These are phyloP conservation scores for Scartelaos histophorus DNA, from an alignment of 2,113 vertebrate genomes.

Conservation along the genomic window DNA sequence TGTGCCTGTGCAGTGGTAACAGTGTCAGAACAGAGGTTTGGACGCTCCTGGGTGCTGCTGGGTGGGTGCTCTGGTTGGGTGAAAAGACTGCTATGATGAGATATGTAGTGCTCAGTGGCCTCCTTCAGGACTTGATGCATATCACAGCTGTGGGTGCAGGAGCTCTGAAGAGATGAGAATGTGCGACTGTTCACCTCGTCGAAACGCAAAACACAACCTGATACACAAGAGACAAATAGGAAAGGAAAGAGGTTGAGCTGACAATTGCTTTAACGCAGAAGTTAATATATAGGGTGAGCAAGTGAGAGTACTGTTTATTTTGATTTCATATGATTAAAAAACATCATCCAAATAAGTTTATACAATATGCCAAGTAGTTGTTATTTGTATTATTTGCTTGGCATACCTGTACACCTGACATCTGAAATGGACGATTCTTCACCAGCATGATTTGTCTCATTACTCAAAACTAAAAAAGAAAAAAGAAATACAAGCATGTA, in stretches of 20 bases:
- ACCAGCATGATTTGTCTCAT: slow-evolving; percentile 27
- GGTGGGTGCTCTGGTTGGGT: slow-evolving; percentile 6
- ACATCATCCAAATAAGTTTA: too few relatives aligned
- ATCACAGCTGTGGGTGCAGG: slow-evolving; percentile 61
- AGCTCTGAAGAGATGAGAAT: slow-evolving; percentile 50
- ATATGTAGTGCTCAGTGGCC: slow-evolving; percentile 54
- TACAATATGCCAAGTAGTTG: too few relatives aligned
- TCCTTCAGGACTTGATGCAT: slow-evolving; percentile 61
- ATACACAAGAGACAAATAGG: neutral
- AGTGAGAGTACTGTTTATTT: neutral
- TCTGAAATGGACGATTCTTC: slow-evolving; percentile 11
- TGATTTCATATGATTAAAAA: too few relatives aligned
- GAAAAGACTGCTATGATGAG: slow-evolving; percentile 3
- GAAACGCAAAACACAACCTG: slow-evolving; percentile 68
- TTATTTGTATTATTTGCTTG: neutral
- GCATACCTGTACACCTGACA: slow-evolving; percentile 65
- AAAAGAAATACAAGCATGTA: neutral
- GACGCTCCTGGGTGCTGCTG: neutral
- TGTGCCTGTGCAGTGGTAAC: slow-evolving; percentile 9
- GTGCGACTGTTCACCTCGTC: slow-evolving; percentile 62
- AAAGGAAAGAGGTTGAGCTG: neutral
- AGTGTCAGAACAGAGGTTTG: neutral
- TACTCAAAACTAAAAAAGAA: slow-evolving; percentile 40
- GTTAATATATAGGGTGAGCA: neutral
- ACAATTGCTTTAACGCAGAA: neutral